Conservation (phyloP, 2,113 vertebrate genomes). For the Patagioenas fasciata region DNA sequence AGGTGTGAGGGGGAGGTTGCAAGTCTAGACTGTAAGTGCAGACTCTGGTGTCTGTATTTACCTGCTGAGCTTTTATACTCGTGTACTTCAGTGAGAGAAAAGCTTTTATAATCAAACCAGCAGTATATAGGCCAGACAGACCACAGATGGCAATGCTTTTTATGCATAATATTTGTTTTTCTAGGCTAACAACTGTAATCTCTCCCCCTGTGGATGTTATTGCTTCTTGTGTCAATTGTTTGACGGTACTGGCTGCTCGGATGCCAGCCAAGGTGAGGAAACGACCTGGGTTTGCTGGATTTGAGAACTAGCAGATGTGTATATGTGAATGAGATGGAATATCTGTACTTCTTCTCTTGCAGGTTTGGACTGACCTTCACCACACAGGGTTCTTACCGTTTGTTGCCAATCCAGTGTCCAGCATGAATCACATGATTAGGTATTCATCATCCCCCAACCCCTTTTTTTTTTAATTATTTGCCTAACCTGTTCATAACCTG, state of each 20-base stretch:
- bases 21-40: slow-evolving; percentile 15
- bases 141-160: background rate
- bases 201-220: slow-evolving; percentile 94
- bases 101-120: background rate
- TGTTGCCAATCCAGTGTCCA: slow-evolving; percentile 86
- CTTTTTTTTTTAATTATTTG: background rate
- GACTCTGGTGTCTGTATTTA: background rate
- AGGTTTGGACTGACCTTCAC: slow-evolving; percentile 97
- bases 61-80: background rate
- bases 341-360: background rate
- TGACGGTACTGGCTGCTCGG: slow-evolving; percentile 90
- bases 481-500: background rate
- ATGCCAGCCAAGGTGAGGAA: slow-evolving; percentile 90
- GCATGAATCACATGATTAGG: slow-evolving; percentile 90
- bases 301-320: background rate
- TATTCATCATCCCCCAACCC: slow-evolving; percentile 39
- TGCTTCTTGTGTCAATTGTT: slow-evolving; percentile 93
- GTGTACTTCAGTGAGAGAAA: background rate
- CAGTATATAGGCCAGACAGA: background rate
- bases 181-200: slow-evolving; percentile 91
- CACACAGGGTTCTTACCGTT: slow-evolving; percentile 96
- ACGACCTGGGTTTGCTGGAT: background rate
- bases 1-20: slow-evolving; percentile 2
- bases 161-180: background rate
- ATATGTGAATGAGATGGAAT: background rate